A percentile compares a stretch with the other conserved stretches of the same genome.
These are phyloP conservation scores for Wiebesia pumilae DNA, from an alignment of 1,140 invertebrate species.

Conservation along the genomic window DNA sequence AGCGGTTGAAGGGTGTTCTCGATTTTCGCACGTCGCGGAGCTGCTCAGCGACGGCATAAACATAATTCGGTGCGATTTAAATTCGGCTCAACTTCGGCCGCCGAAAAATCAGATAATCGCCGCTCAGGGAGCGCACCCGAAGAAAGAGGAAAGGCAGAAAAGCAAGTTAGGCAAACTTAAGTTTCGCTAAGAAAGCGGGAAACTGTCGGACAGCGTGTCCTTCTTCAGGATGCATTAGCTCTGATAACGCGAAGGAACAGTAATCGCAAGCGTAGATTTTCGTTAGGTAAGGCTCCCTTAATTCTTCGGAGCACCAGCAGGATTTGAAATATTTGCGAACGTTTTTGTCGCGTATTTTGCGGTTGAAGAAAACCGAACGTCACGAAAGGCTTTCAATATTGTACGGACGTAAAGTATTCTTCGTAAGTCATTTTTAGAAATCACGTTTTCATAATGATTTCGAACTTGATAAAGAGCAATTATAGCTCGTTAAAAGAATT, in stretches of 20 bases:
- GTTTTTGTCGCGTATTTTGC: background rate
- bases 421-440: too few relatives aligned
- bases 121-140: background rate
- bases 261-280: background rate
- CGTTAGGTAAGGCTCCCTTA: background rate
- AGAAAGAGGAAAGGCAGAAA: background rate
- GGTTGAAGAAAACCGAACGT: too few relatives aligned
- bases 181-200: slow-evolving; percentile 26
- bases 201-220: background rate
- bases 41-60: slow-evolving; percentile 5
- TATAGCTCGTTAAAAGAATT: too few relatives aligned
- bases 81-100: slow-evolving; percentile 32
- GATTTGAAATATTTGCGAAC: background rate
- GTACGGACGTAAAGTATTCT: too few relatives aligned
- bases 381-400: too few relatives aligned
- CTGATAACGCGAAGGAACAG: background rate
- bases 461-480: too few relatives aligned
- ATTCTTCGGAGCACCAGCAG: background rate
- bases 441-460: too few relatives aligned
- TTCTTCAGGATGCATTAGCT: slow-evolving; percentile 13
- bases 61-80: slow-evolving; percentile 48
- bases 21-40: slow-evolving; percentile 44
- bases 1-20: slow-evolving; percentile 6
- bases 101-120: slow-evolving; percentile 46
- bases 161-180: slow-evolving; percentile 7